A percentile compares a stretch with the other conserved stretches of the same genome.
phyloP scores from a whole-genome alignment of 2,113 vertebrate genomes.

The Montifringilla adamsi region DNA sequence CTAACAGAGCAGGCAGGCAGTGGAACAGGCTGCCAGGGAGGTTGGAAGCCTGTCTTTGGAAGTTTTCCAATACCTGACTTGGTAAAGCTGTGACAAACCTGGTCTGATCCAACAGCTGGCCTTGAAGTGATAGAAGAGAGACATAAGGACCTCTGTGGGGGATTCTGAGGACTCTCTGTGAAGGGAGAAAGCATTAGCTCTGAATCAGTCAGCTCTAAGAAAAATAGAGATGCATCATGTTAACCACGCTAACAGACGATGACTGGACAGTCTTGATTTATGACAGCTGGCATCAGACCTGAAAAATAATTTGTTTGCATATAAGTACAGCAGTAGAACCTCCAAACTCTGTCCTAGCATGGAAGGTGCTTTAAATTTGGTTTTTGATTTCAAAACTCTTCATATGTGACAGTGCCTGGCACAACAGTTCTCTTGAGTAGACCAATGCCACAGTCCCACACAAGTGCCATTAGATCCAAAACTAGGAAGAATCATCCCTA shows the following conservation, averaged over 20 bases:
- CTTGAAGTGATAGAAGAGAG: not conserved
- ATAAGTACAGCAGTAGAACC: not conserved
- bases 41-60: not conserved
- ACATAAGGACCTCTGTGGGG: not conserved
- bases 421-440: not conserved
- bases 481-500: not conserved
- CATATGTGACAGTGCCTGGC: rapidly evolving
- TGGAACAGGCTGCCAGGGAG: not conserved
- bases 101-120: not conserved
- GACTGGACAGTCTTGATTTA: not conserved
- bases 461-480: not conserved
- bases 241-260: not conserved
- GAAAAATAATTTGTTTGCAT: not conserved
- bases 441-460: not conserved
- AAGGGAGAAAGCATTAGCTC: not conserved
- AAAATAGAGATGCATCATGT: not conserved
- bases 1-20: not conserved
- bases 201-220: not conserved
- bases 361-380: not conserved
- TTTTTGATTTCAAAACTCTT: not conserved
- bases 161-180: not conserved
- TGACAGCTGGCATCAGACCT: not conserved
- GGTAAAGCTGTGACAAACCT: not conserved
- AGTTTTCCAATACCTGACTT: not conserved
- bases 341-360: not conserved